Percentiles rank a stretch among this genome's conserved stretches.
Conservation (phyloP, 2,113 vertebrate genomes). For the Hemichromis elongatus region DNA sequence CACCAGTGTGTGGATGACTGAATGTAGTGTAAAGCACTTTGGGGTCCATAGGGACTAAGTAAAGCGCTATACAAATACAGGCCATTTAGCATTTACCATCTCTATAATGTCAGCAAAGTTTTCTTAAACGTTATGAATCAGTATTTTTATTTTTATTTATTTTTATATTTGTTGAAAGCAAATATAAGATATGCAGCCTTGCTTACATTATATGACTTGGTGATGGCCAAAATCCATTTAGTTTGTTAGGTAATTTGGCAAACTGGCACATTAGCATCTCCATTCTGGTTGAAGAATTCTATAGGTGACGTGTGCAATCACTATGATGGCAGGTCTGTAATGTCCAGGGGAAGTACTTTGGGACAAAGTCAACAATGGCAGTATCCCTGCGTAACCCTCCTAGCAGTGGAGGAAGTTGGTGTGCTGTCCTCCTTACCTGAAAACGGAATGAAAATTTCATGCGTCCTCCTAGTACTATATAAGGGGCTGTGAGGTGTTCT, state of each 20-base stretch:
- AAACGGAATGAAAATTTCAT: too few species aligned
- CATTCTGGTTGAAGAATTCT: not conserved
- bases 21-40: too few species aligned
- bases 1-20: too few species aligned
- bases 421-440: too few species aligned
- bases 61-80: too few species aligned
- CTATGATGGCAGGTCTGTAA: not conserved
- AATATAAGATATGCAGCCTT: not conserved
- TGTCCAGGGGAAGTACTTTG: not conserved
- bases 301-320: not conserved
- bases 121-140: not conserved
- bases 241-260: not conserved
- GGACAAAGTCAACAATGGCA: not conserved
- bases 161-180: not conserved
- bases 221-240: not conserved
- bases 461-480: too few species aligned
- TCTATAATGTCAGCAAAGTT: not conserved
- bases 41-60: too few species aligned
- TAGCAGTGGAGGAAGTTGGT: too few species aligned
- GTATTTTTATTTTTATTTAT: too few species aligned
- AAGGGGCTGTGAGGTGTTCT: too few species aligned
- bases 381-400: too few species aligned
- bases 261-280: not conserved
- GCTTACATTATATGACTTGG: not conserved
- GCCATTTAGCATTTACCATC: too few species aligned